Evolutionary conservation across 2,797 vertebrate genomes (phyloP).

Genomic region (Sebastiscus tertius): DNA sequence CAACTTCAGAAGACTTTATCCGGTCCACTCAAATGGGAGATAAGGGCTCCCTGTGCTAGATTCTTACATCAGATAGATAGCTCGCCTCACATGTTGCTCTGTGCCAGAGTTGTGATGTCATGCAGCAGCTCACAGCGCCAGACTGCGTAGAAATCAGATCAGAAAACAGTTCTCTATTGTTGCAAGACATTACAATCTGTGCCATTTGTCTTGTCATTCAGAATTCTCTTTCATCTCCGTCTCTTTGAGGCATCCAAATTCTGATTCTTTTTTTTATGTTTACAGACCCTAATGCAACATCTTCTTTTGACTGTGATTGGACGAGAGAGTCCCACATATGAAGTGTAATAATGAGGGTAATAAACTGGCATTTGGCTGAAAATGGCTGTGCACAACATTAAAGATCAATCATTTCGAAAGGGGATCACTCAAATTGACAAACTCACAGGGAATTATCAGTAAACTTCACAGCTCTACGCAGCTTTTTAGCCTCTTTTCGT

Average conservation of each 20-base stretch:
- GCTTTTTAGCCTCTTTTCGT: background rate
- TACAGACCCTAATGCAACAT: background rate
- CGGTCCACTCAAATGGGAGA: constrained; percentile 18
- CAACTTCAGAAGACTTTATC: constrained; percentile 33
- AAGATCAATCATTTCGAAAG: background rate
- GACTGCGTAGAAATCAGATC: constrained; percentile 23
- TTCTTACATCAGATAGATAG: constrained; percentile 28
- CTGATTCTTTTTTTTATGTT: background rate
- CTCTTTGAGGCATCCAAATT: constrained; percentile 22
- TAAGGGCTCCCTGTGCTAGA: background rate
- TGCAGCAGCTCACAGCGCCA: background rate
- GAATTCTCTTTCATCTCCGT: constrained; percentile 48
- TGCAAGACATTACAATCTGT: constrained; percentile 28
- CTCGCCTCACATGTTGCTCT: background rate
- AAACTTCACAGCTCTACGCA: background rate
- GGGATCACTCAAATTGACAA: background rate
- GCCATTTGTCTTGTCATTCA: constrained; percentile 28
- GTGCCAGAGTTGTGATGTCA: background rate
- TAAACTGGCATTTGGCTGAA: background rate
- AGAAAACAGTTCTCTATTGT: constrained; percentile 20
- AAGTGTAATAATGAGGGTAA: background rate
- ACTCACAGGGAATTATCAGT: background rate
- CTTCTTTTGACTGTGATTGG: background rate
- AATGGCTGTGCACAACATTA: background rate
- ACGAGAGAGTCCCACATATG: background rate